phyloP scores from a whole-genome alignment of 2,888 invertebrate genomes.

The Alloplasta piceator region DNA sequence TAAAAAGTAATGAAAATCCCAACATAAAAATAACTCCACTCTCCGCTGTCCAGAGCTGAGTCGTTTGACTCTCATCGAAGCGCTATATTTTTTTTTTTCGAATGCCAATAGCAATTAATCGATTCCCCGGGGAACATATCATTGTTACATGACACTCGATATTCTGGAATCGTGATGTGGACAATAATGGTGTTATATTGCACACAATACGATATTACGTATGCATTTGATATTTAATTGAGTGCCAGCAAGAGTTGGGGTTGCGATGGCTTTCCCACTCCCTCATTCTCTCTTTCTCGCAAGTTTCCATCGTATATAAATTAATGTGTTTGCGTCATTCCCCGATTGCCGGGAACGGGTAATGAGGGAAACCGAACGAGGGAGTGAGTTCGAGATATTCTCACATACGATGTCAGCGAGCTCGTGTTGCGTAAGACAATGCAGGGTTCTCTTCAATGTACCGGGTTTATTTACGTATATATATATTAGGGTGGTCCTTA shows the following conservation, averaged over 20 bases:
- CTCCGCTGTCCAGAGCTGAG: no score
- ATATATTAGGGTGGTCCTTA: no score
- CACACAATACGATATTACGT: slow-evolving; percentile 25
- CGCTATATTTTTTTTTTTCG: no score
- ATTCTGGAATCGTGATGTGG: neutral
- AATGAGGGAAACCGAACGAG: slow-evolving; percentile 69
- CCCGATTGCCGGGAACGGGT: slow-evolving; percentile 66
- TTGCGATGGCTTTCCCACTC: slow-evolving; percentile 27
- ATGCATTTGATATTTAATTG: slow-evolving; percentile 58
- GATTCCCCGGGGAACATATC: slow-evolving; percentile 2
- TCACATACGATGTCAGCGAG: slow-evolving; percentile 21
- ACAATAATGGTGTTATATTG: slow-evolving; percentile 9
- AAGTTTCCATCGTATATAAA: slow-evolving; percentile 58
- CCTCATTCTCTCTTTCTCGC: slow-evolving; percentile 13
- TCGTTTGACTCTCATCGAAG: no score
- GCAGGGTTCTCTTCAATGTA: slow-evolving; percentile 45
- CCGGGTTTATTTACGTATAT: neutral
- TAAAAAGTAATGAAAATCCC: no score
- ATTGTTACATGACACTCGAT: slow-evolving; percentile 31
- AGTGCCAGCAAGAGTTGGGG: slow-evolving; percentile 40
- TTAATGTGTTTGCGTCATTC: slow-evolving; percentile 68
- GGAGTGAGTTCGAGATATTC: slow-evolving; percentile 48
- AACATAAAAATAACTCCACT: no score
- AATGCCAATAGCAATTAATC: neutral
- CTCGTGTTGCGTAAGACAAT: slow-evolving; percentile 72